Evolutionary conservation across 2,797 vertebrate genomes (phyloP), one percentile per base, ranked within the genome.

Genomic region (Rhyacichthys aspro): DNA sequence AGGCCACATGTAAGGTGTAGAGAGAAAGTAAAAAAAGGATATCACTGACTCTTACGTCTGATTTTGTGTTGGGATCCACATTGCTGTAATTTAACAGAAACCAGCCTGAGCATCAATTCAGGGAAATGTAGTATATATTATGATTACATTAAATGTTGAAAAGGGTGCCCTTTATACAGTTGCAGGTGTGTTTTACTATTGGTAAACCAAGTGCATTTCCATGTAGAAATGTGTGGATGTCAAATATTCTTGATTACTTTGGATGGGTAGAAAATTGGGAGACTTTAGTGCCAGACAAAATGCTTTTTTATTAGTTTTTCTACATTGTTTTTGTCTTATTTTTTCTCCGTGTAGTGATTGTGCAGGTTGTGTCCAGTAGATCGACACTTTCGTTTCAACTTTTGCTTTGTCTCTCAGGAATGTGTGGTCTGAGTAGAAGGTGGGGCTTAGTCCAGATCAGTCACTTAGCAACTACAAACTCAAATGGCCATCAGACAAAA

Each of bases 101-200:
- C 32, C 36, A 63, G n/a, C 79, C 71, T 86, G 84, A 82, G 72
- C 49, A 37, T 28, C 44, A 69, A 71, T 69, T 74, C 74, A 78
- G 85, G 84, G 71, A 83, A 72, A 81, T 59, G 9, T 62, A 50
- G n/a, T 46, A 34, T 33, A 14, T 7, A 14, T 46, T 46, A n/a
- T 28, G 23, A 28, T 28, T 28, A 28, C n/a, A n/a, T n/a, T 28
- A 5, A 28, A 6, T 28, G 23, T 6, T 28, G 23, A 28, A 28
- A 28, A 28, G 4, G 23, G 23, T 28, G 19, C 19, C 2, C 19
- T 23, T 23, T 23, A 2, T 23, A 23, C 19, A 32, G 7, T 14
- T 47, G 46, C n/a, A 48, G 8, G 46, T 41, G 14, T 41, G 39
- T 28, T 28, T 28, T 28, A 28, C 23, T 28, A 2, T 28, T 28